phyloP scores from a whole-genome alignment of 2,113 vertebrate species.

The Raja brachyura region DNA sequence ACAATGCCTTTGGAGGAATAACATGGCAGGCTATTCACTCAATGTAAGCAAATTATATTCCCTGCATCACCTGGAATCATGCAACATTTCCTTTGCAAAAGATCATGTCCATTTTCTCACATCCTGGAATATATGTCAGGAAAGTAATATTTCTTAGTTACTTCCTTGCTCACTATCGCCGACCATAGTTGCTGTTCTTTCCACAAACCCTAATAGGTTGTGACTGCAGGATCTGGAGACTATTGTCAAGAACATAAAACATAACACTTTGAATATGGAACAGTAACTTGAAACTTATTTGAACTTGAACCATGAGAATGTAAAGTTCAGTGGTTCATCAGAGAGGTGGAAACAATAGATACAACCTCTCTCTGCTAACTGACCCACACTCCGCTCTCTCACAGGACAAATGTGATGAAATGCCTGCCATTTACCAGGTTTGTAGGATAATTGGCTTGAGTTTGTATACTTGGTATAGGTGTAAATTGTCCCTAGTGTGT shows the following conservation, averaged over 20 bases:
- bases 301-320: not conserved
- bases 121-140: not conserved
- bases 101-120: not conserved
- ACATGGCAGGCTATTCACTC: not conserved
- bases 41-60: not conserved
- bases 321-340: too few relatives aligned
- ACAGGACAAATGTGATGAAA: too few relatives aligned
- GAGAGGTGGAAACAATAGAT: too few relatives aligned
- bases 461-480: too few relatives aligned
- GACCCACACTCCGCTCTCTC: too few relatives aligned
- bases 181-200: not conserved
- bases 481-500: too few relatives aligned
- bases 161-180: not conserved
- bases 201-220: not conserved
- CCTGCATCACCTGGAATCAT: not conserved
- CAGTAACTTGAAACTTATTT: not conserved
- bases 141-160: not conserved
- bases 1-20: not conserved
- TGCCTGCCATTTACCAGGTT: too few relatives aligned
- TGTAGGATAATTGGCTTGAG: too few relatives aligned
- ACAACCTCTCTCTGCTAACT: too few relatives aligned
- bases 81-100: not conserved
- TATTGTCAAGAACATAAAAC: too few relatives aligned
- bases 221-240: not conserved
- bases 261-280: too few relatives aligned